Conservation (phyloP, 2,888 invertebrate genomes). For the Oscheius sp. region DNA sequence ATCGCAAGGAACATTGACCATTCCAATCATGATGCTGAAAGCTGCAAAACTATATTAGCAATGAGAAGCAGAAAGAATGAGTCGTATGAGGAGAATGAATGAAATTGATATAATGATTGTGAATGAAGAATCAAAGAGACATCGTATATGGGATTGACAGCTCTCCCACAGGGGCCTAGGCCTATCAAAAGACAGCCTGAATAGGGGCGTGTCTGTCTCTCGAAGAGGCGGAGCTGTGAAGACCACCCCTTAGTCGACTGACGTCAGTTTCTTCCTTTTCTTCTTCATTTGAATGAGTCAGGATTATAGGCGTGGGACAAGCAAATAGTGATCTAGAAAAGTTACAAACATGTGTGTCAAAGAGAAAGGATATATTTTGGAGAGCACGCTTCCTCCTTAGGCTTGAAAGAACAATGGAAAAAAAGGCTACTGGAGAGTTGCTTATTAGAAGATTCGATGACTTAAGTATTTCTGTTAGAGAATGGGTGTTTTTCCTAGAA, state of each 20-base stretch:
- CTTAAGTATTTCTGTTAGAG: too few species aligned
- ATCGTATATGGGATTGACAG: not conserved
- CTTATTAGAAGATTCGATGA: too few species aligned
- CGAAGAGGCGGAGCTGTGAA: not conserved
- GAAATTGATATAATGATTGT: not conserved
- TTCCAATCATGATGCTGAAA: constrained; percentile 57
- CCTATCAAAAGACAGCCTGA: not conserved
- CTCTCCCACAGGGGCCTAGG: not conserved
- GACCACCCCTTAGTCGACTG: not conserved
- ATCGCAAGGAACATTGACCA: constrained; percentile 65
- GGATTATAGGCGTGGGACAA: too few species aligned
- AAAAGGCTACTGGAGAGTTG: not conserved
- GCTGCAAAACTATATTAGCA: not conserved
- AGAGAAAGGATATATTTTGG: too few species aligned
- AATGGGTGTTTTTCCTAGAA: too few species aligned
- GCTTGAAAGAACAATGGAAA: too few species aligned
- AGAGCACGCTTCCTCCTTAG: too few species aligned
- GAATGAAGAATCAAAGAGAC: not conserved
- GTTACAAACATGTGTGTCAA: too few species aligned
- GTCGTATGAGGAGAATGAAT: too few species aligned
- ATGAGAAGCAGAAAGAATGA: not conserved
- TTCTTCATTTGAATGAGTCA: too few species aligned
- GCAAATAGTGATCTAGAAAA: too few species aligned
- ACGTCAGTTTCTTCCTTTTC: too few species aligned
- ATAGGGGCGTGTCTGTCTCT: not conserved